phyloP scores from a whole-genome alignment of 2,888 invertebrate genomes.

The Crepidodera aurea region DNA sequence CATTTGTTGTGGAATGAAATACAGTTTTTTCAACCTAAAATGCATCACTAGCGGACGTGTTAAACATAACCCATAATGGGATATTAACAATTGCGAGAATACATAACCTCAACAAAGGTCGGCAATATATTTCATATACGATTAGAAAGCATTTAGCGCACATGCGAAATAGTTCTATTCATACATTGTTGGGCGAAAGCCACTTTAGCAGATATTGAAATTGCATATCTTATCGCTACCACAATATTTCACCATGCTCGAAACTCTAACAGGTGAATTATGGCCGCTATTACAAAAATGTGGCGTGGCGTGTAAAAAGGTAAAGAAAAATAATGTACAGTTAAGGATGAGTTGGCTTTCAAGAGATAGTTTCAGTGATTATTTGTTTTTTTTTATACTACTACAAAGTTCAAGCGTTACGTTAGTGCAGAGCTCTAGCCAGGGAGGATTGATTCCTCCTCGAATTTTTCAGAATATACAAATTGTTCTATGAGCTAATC shows the following conservation, averaged over 20 bases:
- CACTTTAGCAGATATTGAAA: conserved; percentile 37
- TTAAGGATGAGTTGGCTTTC: too few relatives aligned
- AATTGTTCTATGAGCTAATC: too few relatives aligned
- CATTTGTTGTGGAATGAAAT: too few relatives aligned
- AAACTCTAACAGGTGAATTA: conserved; percentile 47
- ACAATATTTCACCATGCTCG: conserved; percentile 43
- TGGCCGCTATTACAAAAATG: conserved; percentile 37
- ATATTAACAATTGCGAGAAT: background rate
- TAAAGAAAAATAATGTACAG: conserved; percentile 19
- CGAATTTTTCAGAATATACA: too few relatives aligned
- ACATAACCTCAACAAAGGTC: background rate
- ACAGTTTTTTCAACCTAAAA: too few relatives aligned
- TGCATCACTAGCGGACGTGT: too few relatives aligned
- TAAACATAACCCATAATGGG: too few relatives aligned
- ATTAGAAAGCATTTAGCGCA: conserved; percentile 33
- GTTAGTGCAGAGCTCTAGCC: too few relatives aligned
- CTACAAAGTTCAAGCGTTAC: too few relatives aligned
- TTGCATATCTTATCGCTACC: conserved; percentile 37
- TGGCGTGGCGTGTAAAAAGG: conserved; percentile 25
- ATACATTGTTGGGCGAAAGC: conserved; percentile 27
- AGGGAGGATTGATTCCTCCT: too few relatives aligned
- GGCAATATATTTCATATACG: conserved; percentile 18
- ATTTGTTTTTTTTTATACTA: too few relatives aligned
- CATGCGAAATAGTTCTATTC: conserved; percentile 24
- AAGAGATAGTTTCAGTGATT: too few relatives aligned